Evolutionary conservation across 2,113 vertebrate genomes (phyloP).

Genomic region (Gobio gobio): DNA sequence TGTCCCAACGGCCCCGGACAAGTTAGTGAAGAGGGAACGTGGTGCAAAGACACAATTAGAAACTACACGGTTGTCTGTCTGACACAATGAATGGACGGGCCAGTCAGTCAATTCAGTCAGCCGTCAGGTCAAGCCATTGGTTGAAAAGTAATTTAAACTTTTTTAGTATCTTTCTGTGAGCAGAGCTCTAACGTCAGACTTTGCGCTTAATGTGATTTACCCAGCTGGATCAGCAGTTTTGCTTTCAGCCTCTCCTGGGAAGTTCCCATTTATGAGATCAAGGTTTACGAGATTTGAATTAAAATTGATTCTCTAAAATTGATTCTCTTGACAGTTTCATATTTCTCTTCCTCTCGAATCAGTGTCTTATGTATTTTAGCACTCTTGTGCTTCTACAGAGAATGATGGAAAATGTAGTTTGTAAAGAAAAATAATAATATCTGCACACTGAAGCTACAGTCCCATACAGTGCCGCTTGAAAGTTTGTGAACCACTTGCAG

Average conservation of each 20-base stretch:
- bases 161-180: background rate
- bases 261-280: background rate
- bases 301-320: conserved; percentile 22
- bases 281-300: background rate
- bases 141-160: background rate
- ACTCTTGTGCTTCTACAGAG: background rate
- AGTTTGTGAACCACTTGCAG: too few relatives aligned
- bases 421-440: too few relatives aligned
- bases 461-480: too few relatives aligned
- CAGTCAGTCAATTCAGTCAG: conserved; percentile 13
- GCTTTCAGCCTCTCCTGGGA: background rate
- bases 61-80: background rate
- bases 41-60: conserved; percentile 38
- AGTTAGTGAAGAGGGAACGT: conserved; percentile 66
- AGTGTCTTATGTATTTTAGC: background rate
- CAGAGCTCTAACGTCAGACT: background rate
- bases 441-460: too few relatives aligned
- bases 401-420: background rate
- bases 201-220: background rate
- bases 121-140: background rate
- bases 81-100: background rate
- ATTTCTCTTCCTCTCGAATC: background rate
- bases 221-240: background rate
- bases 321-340: background rate
- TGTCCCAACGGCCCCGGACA: conserved; percentile 4